Evolutionary conservation across 2,888 invertebrate genomes (phyloP), one percentile per base, ranked within the genome.

Genomic region (Isotomurus palustris): DNA sequence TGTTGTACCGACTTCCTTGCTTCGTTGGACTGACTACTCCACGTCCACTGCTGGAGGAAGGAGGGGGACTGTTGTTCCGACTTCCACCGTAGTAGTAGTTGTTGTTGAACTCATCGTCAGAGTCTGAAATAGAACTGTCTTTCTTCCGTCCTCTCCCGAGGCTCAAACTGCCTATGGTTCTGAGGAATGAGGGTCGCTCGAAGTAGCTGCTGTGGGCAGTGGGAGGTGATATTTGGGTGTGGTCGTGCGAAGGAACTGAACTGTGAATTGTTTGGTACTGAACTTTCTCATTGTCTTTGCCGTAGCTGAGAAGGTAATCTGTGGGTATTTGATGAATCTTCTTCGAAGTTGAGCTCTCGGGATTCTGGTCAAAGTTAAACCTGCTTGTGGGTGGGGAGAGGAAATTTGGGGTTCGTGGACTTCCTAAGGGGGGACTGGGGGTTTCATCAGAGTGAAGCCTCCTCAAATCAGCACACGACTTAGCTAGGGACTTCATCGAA

Each of bases 391-490:
- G 8, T 8, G 32, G 32, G 14, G 8, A 10, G 8, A 32, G 8
- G 32, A 10, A 8, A 32, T 32, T 14, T 27, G 24, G n/a, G 8
- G 6, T 29, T 10, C 5, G 22, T 32, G 1, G 44, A 38, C 10
- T 40, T 41, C n/a, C n/a, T n/a, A n/a, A 32, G 8, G 14, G 32
- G 14, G 21, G 10, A 22, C 52, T 48, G 8, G 44, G 36, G 2
- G 48, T 5, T 4, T 35, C 58, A 10, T 41, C 53, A 3, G 48
- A 29, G 27, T 58, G 58, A 22, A 56, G 47, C 35, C 58, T 47
- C 40, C 68, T 36, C 48, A 69, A 56, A 51, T 69, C 69, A 6
- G 67, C 67, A 60, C 69, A 69, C 4, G 64, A 64, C 35, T 65
- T 66, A 19, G 62, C 60, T 17, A 63, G 41, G 21, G 59, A 56